Conservation (phyloP, 2,888 invertebrate species). For the Willowsia nigromaculata region DNA sequence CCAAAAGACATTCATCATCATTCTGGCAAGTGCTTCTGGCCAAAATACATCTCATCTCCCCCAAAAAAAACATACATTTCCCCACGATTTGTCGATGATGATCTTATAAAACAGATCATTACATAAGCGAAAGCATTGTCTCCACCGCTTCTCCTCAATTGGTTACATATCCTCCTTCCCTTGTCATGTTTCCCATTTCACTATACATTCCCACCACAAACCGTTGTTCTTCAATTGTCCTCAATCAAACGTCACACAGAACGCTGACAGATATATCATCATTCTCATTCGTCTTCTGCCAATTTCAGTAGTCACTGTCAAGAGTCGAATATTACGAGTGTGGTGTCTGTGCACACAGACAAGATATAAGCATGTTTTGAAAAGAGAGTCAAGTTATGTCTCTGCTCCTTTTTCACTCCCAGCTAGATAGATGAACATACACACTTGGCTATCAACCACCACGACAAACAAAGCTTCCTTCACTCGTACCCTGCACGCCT, state of each 20-base stretch:
- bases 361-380: too few species aligned
- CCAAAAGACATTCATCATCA: neutral
- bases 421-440: neutral
- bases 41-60: neutral
- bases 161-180: neutral
- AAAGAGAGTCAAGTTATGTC: constrained; percentile 15
- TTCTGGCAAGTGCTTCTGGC: too few species aligned
- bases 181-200: constrained; percentile 21
- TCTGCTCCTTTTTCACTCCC: constrained; percentile 23
- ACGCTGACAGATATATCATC: constrained; percentile 70
- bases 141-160: neutral
- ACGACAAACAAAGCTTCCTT: constrained; percentile 29
- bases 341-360: neutral
- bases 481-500: constrained; percentile 49
- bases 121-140: neutral
- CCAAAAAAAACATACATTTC: neutral
- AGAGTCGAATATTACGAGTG: neutral
- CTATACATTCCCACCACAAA: too few species aligned
- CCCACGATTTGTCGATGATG: too few species aligned
- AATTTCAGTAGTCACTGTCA: constrained; percentile 68
- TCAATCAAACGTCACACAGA: constrained; percentile 70
- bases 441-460: constrained; percentile 20
- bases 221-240: constrained; percentile 68
- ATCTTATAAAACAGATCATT: too few species aligned
- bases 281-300: constrained; percentile 66